Evolutionary conservation across 2,113 vertebrate species (phyloP).

Genomic region (Choloepus hoffmanni): DNA sequence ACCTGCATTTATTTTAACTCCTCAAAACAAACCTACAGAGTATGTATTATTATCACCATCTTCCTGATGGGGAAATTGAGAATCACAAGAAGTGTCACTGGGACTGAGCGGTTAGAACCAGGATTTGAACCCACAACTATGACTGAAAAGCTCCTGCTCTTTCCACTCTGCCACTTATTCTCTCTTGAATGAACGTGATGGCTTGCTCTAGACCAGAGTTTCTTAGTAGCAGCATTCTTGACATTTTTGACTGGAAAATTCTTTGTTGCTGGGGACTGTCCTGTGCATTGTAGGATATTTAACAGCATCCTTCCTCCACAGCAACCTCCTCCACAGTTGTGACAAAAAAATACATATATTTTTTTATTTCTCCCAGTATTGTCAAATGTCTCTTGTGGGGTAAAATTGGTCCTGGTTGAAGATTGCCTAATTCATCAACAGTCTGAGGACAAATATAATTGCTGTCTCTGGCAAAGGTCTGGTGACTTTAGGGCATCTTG

Average conservation of each 20-base stretch:
- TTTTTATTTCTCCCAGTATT: not conserved
- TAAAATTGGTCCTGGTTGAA: not conserved
- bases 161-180: not conserved
- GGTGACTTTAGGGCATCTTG: not conserved
- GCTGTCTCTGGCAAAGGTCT: not conserved
- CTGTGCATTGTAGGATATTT: not conserved
- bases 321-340: no score
- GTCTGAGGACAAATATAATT: not conserved
- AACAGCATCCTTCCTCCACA: not conserved
- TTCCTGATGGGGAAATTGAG: constrained; percentile 16
- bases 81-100: not conserved
- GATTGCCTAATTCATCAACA: not conserved
- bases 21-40: not conserved
- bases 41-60: not conserved
- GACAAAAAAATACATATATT: not conserved
- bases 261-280: not conserved
- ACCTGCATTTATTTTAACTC: not conserved
- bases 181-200: not conserved
- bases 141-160: not conserved
- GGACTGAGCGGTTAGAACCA: not conserved
- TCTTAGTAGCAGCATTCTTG: not conserved
- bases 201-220: not conserved
- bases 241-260: not conserved
- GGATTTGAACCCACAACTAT: not conserved
- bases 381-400: not conserved